phyloP scores from a whole-genome alignment of 1,140 invertebrate genomes.

The Sycophila sp. region DNA sequence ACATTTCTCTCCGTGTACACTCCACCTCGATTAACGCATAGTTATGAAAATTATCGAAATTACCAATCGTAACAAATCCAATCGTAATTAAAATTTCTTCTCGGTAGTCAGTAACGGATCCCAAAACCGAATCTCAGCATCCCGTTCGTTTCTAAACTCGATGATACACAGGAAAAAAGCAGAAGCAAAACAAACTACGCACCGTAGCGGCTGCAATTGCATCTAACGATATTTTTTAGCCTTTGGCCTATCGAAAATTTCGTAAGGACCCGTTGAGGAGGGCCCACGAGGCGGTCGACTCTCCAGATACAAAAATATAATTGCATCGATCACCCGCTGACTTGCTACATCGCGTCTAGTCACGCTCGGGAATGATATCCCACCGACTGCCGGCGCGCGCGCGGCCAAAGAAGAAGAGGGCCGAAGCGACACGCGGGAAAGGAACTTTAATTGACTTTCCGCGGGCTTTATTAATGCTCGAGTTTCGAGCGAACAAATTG shows the following conservation, averaged over 20 bases:
- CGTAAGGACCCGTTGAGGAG: neutral
- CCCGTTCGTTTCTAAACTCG: neutral
- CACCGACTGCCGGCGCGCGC: neutral
- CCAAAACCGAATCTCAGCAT: neutral
- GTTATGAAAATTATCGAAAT: no score
- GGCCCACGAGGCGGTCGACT: neutral
- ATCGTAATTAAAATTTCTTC: neutral
- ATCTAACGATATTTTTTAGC: neutral
- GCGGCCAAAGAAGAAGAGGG: neutral
- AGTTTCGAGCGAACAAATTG: slow-evolving; percentile 49
- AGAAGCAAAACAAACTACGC: neutral
- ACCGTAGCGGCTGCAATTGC: no score
- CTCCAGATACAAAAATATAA: slow-evolving; percentile 41
- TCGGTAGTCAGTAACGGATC: neutral
- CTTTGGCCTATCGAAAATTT: neutral
- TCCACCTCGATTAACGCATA: no score
- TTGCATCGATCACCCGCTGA: slow-evolving; percentile 58
- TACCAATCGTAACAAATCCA: no score
- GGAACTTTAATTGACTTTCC: slow-evolving; percentile 19
- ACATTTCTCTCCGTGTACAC: no score
- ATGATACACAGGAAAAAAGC: no score
- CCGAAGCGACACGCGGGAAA: neutral
- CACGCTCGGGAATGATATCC: slow-evolving; percentile 56
- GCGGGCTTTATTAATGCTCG: slow-evolving; percentile 54
- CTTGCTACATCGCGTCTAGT: slow-evolving; percentile 54